Evolutionary conservation across 1,140 invertebrate species (phyloP), one percentile per base, ranked within the genome.

Genomic region (Anoplolepis gracilipes): DNA sequence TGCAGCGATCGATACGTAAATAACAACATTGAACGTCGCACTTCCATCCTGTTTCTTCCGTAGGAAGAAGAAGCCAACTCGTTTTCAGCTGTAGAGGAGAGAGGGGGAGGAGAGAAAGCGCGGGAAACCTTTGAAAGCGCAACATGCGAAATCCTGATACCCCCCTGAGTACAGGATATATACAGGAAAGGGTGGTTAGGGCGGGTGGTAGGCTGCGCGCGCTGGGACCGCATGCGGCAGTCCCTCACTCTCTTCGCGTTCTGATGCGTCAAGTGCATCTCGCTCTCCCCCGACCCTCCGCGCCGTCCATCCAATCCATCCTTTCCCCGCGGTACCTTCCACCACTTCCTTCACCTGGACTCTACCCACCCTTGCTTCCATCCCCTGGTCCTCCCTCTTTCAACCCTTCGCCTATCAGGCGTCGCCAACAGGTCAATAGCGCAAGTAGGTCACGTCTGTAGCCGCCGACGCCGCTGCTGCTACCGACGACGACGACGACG

Each of bases 151-250:
- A 10, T 46, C 25, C 42, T 65, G 73, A 85, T 49, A 59, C 30
- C 67, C 19, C 25, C 25, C 30, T 42, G 53, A 64, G 39, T 42
- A 57, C 22, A 25, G 64, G 53, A 72, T 61, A 42, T 57, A 67
- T 85, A 79, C 42, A 69, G 61, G 25, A 81, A 75, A 75, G 75
- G 62, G 78, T 87, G 88, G 85, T 84, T 87, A 85, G 76, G 69
- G 46, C n/a, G 64, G 87, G 64, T 69, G 72, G 76, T 89, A 93
- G 92, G 89, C 90, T 93, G 92, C 90, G 92, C 91, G 92, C 92
- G 92, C 90, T 93, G 91, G 86, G 88, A 93, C 92, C 92, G 93
- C 92, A 93, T 91, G 90, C 91, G 91, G 92, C 93, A 93, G 88
- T 92, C 90, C 81, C 89, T 84, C 90, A 86, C 85, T 84, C 87